Percentiles rank a stretch among this genome's conserved stretches.
Evolutionary conservation across 2,888 invertebrate genomes (phyloP).

Genomic region (Physocephala rufipes): DNA sequence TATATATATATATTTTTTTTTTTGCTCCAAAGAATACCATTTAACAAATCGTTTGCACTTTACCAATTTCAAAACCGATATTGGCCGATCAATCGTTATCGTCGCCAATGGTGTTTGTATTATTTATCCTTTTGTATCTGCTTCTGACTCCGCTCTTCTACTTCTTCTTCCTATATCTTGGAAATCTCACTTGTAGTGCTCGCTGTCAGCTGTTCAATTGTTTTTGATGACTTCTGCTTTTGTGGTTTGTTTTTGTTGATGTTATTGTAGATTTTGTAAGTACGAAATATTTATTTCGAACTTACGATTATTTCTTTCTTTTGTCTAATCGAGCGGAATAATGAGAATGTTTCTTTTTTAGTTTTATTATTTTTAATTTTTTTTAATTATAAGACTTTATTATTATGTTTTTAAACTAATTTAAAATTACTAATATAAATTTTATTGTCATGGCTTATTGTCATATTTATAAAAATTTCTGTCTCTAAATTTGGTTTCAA

Average conservation of each 20-base stretch:
- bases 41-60: too few species aligned
- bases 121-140: background rate
- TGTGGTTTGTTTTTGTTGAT: conserved; percentile 10
- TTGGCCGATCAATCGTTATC: background rate
- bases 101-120: background rate
- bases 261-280: conserved; percentile 16
- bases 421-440: background rate
- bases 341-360: background rate
- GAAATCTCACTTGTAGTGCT: background rate
- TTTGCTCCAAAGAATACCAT: too few species aligned
- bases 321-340: background rate
- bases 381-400: background rate
- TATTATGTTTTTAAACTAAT: background rate
- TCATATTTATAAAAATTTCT: conserved; percentile 4
- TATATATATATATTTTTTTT: too few species aligned
- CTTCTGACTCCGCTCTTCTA: background rate
- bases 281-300: conserved; percentile 17
- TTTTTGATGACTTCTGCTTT: too few species aligned
- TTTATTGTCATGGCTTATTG: background rate
- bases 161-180: background rate
- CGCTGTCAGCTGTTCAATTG: background rate
- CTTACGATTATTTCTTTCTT: background rate
- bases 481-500: background rate
- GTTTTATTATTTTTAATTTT: background rate
- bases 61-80: too few species aligned